Conservation (phyloP, 2,113 vertebrate genomes). For the Callopanchax toddi region DNA sequence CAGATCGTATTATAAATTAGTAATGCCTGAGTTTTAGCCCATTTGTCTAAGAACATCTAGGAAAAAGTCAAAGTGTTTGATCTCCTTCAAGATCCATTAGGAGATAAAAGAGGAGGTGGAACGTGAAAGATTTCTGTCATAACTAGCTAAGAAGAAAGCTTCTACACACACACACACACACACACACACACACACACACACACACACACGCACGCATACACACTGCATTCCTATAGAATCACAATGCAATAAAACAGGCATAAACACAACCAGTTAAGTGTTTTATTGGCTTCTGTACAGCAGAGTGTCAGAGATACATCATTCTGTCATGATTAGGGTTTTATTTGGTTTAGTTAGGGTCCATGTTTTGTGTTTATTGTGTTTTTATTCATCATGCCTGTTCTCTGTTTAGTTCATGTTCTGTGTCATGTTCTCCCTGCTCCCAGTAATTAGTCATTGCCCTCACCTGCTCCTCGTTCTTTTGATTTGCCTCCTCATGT, state of each 20-base stretch:
- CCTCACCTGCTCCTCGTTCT: too few relatives aligned
- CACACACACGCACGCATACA: constrained; percentile 9
- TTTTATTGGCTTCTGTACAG: background rate
- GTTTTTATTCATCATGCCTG: too few relatives aligned
- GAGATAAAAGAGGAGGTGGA: constrained; percentile 10
- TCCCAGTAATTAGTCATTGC: too few relatives aligned
- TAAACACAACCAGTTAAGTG: background rate
- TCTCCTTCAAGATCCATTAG: constrained; percentile 37
- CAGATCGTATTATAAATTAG: constrained; percentile 31
- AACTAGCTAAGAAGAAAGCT: background rate
- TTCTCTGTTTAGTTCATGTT: too few relatives aligned
- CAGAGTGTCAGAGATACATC: background rate
- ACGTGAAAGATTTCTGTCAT: constrained; percentile 29
- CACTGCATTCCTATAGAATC: background rate
- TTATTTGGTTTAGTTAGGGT: too few relatives aligned
- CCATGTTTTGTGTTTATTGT: too few relatives aligned
- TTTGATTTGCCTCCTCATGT: too few relatives aligned
- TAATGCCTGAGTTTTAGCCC: constrained; percentile 3
- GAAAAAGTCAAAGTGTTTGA: constrained; percentile 30
- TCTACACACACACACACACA: background rate
- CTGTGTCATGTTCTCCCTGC: too few relatives aligned
- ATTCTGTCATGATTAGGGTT: too few relatives aligned
- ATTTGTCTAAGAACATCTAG: constrained; percentile 6
- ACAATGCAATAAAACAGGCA: too few relatives aligned
- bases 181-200: background rate